Base-by-base conservation (phyloP, 2,797 vertebrate species). In the Sparus aurata region DNA sequence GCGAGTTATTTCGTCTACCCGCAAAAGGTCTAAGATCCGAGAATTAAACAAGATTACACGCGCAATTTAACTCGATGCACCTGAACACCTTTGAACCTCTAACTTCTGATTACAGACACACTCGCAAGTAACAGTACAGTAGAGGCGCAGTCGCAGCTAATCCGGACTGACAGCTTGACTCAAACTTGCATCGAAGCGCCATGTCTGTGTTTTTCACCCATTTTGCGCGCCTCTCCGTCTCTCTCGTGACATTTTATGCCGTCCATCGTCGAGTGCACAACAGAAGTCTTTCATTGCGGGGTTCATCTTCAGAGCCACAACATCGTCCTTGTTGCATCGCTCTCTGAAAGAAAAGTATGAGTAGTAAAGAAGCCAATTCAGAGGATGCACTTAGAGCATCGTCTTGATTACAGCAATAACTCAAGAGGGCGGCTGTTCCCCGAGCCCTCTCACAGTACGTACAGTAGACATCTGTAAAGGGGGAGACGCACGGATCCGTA, bases 401-500 rank as follows among this genome's bases (percentile, higher is more conserved):
- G 22, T 71, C 69, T 71, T 89, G 80, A 87, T 83, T 84, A 86
- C 63, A 81, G 76, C 47, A 73, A 64, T 74, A 81, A 63, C 65
- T 84, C 41, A 58, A 78, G 71, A 57, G 20, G 13, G 34, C 30
- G 46, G 25, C 45, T 54, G 55, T 70, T 77, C 69, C 25, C 63
- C 27, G 53, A 79, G 27, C 69, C 23, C 25, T 71, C 58, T 66
- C 45, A 73, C 55, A 3, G 30, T 49, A 68, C 11, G 4, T 86
- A 74, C 77, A 80, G 72, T 79, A 69, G 77, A 83, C n/a, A 13
- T 85, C 70, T 86, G 74, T 68, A 67, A 74, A 79, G 78, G 85
- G 85, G 63, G 80, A 80, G 64, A 73, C 82, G 83, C 66, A 74
- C 77, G 80, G 60, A 89, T 89, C 80, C 80, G 59, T 72, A 50